Evolutionary conservation across 1,140 invertebrate species (phyloP), one percentile per base, ranked within the genome.

Genomic region (Ephestia elutella): DNA sequence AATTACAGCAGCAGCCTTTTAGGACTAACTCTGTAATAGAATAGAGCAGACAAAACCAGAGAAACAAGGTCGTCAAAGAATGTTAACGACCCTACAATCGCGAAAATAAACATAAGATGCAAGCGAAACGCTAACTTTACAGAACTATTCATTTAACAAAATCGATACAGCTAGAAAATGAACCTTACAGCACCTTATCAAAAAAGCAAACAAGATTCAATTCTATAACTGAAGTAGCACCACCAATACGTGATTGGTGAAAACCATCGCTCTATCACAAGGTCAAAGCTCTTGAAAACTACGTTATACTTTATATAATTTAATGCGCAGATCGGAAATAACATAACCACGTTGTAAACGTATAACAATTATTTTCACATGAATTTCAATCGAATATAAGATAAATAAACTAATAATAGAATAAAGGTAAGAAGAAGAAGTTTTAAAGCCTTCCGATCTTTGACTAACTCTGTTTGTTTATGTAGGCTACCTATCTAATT

Each of bases 211-310:
- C 15, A 44, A 44, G 38, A 17, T 10, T 10, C 38, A 15, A 15
- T 2, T n/a, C 2, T 44, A 44, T 8, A 17, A 15, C 15, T 44
- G n/a, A 17, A 44, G 2, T 15, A 17, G 15, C 15, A 10, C 13
- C 11, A 53, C 5, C 7, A 13, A 25, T 53, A 53, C 28, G 56
- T 21, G 25, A 58, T 32, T 51, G 38, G 32, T 54, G 30, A 63
- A 63, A 63, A 67, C 60, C 32, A 67, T 63, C 60, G 60, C 53
- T 59, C 59, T 70, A 70, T 67, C 62, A 48, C 65, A 70, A 70
- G 65, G 68, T 48, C 68, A 58, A n/a, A 44, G 38, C 38, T 57
- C 65, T 62, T 56, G 53, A 57, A 60, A 49, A 60, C 38, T 32
- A 20, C 59, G 44, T 28, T 50, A 38, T 32, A 10, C 8, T 28